Evolutionary conservation across 2,888 invertebrate genomes (phyloP).

Genomic region (Napeogenes sylphis): DNA sequence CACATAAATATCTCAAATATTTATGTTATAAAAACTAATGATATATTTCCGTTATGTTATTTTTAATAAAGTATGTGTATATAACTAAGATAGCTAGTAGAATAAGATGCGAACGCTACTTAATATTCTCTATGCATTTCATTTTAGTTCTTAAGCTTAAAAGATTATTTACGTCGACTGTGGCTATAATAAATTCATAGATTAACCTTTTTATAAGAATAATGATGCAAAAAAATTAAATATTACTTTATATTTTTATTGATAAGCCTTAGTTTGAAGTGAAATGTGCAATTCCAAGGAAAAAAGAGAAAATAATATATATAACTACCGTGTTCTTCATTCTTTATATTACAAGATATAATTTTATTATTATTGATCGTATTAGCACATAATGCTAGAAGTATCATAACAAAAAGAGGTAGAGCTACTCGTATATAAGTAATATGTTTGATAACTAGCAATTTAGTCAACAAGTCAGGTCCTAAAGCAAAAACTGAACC

Average conservation of each 20-base stretch:
- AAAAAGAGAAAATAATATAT: too few relatives aligned
- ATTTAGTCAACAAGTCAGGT: conserved; percentile 22
- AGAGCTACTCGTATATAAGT: background rate
- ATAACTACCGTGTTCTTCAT: too few relatives aligned
- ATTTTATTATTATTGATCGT: background rate
- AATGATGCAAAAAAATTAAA: background rate
- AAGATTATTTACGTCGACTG: conserved; percentile 17
- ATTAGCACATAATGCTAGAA: conserved; percentile 3
- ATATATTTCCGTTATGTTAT: background rate
- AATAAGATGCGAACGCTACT: conserved; percentile 3
- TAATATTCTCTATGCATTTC: conserved; percentile 20
- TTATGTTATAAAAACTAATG: too few relatives aligned
- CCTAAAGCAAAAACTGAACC: conserved; percentile 27
- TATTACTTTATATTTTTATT: background rate
- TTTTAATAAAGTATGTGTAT: background rate
- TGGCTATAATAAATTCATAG: conserved; percentile 11
- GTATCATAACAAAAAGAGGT: background rate
- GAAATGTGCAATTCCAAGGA: too few relatives aligned
- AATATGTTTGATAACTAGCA: conserved; percentile 16
- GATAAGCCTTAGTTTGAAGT: background rate
- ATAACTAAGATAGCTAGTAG: too few relatives aligned
- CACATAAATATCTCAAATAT: too few relatives aligned
- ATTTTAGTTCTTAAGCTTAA: conserved; percentile 17
- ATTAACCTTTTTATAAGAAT: background rate
- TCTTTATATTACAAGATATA: background rate